Evolutionary conservation across 2,797 vertebrate species (phyloP), one percentile per base, ranked within the genome.

Genomic region (Neosilurus mollespiculum): DNA sequence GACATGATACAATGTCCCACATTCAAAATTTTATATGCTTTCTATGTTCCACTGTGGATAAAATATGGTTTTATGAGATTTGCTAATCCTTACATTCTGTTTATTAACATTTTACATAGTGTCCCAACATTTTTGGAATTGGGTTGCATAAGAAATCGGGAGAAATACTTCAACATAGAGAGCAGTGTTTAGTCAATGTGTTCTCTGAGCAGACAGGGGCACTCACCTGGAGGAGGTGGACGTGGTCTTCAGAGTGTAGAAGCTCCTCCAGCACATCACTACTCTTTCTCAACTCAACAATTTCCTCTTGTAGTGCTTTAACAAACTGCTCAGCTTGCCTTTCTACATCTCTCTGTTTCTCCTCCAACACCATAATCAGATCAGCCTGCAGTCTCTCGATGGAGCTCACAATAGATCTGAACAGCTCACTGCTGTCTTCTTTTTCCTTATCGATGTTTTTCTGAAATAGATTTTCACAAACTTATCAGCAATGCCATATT

Each of bases 181-280:
- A 81, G 37, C 34, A 67, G 15, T 78, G 49, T 56, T 10, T 15
- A 16, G 12, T n/a, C 9, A 6, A 24, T 26, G 49, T 51, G 49
- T 56, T 10, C 18, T 9, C 18, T 49, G 56, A 84, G 64, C 49
- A 49, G 22, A 69, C 6, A 70, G 2, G 4, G 30, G 53, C 7
- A 49, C 78, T 72, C 30, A 86, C 85, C 73, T 85, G 81, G n/a
- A 86, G 24, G 11, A 88, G 43, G 3, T 73, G 66, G 30, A 87
- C 4, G 9, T 85, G 80, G 86, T 88, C 84, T 1, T 86, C 82
- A 53, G 56, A 78, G 22, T 76, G 34, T 59, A 24, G 78, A 56
- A 87, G 67, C 43, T 73, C 24, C 26, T 85, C 82, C 71, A 88
- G 76, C 53, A 82, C 61, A 53, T 10, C 22, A 49, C 81, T 4